Evolutionary conservation across 1,140 invertebrate species (phyloP), one percentile per base, ranked within the genome.

Genomic region (Xylocopa sonorina): DNA sequence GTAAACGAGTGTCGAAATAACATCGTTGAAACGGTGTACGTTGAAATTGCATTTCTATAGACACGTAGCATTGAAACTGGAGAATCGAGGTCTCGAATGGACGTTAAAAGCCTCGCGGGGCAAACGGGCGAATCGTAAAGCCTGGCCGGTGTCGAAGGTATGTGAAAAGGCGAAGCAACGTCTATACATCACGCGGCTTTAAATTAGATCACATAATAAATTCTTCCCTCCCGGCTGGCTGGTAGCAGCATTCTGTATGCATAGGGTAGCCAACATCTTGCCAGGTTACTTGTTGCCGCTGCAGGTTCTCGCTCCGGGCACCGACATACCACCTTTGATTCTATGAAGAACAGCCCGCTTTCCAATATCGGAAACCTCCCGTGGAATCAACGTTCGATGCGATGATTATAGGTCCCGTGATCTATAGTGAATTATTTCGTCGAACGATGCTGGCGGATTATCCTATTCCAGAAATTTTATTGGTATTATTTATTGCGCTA

Each of bases 221-320:
- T 92, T 91, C 88, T 88, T 88, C 83, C 78, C 86, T 85, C 85
- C 76, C 85, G 87, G 81, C 74, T 78, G 81, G 80, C 82, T 91
- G 91, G 91, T 91, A 91, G 91, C 90, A 81, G 87, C 86, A 92
- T 90, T 92, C 87, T 90, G 91, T 92, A 92, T 92, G 92, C 91
- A 92, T 92, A 92, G 90, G 87, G 90, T 92, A 90, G 88, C 89
- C 82, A 87, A 87, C 81, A 81, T 66, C 78, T 82, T 82, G 87
- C 84, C 82, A 72, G 78, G 83, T 89, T 80, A 89, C 87, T 84
- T 85, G 83, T 85, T 86, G 85, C 85, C 83, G 87, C 84, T 81
- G 82, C 85, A 81, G 81, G 85, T 79, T 81, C 86, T 89, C 78
- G 88, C 90, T 88, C 62, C 80, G 60, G 89, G 90, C 90, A 86